Evolutionary conservation across 2,113 vertebrate species (phyloP), one percentile per base, ranked within the genome.

Genomic region (Antigone vipio): DNA sequence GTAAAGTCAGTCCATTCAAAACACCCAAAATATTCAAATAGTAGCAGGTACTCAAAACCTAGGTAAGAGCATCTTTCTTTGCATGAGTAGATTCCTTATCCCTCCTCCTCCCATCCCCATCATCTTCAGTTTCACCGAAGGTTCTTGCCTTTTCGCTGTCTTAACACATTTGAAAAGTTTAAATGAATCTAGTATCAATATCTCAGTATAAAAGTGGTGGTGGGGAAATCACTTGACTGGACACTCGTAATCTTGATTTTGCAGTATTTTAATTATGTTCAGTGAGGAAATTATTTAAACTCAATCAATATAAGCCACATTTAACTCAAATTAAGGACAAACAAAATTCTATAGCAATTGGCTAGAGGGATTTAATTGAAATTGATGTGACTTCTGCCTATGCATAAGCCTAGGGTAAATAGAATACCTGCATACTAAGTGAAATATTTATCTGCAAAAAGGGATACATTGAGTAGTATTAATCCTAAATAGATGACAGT

Each of bases 401-500:
- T 10, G 23, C 12, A 12, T 53, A 82, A 90, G n/a, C 29, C 62
- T 45, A 35, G 17, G 12, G 10, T 75, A 96, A 47, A 34, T 0
- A 73, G 24, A 88, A 76, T 67, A 94, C 66, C 77, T 91, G 56
- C 55, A 44, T 75, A 68, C 15, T 40, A 78, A 87, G 42, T 68
- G 21, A 27, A 88, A 40, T 78, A 87, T 78, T 92, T 85, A 75
- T 77, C 71, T 90, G 32, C 42, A 50, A 88, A 89, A 76, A 45
- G 26, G 19, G 29, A 66, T 64, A 34, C 19, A 88, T 67, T 94
- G 38, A 92, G 32, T 26, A 73, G 29, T 66, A 90, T 92, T 96
- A 94, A 85, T 83, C 30, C 78, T 74, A 93, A 90, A 90, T 32
- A 93, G 49, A 83, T 92, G 71, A 86, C 53, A 93, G 66, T 92